Conservation (phyloP, 2,113 vertebrate genomes). For the Thamnophis sirtalis region DNA sequence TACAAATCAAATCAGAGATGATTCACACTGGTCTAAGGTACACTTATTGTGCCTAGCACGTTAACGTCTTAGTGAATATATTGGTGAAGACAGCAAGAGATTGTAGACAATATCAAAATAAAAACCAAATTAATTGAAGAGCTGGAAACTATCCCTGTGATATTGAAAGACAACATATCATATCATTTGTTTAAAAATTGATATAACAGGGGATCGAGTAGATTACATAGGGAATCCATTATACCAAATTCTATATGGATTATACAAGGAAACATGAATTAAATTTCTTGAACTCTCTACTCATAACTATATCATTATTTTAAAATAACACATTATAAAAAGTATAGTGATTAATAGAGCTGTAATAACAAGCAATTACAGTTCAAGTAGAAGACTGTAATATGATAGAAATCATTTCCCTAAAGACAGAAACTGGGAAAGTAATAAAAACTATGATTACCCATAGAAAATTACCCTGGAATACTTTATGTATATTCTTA, state of each 20-base stretch:
- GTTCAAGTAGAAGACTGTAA: neutral
- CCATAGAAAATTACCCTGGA: neutral
- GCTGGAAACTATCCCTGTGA: neutral
- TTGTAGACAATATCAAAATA: neutral
- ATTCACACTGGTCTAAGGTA: neutral
- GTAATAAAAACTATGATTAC: slow-evolving; percentile 10
- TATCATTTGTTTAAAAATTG: neutral
- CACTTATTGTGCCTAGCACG: neutral
- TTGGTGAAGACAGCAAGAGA: neutral
- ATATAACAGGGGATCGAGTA: neutral
- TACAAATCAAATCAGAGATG: neutral
- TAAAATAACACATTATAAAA: neutral
- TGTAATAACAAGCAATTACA: slow-evolving; percentile 13
- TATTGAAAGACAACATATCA: neutral
- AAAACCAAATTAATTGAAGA: neutral
- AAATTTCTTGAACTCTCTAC: neutral
- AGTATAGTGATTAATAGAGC: neutral
- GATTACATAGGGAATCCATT: neutral
- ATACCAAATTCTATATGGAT: neutral
- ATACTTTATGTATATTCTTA: slow-evolving; percentile 1
- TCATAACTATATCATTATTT: neutral
- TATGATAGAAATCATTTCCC: slow-evolving; percentile 9
- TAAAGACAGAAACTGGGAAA: slow-evolving; percentile 7
- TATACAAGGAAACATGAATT: neutral
- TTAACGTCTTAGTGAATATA: neutral